These are phyloP conservation scores for Ellobius talpinus DNA, from an alignment of 2,113 vertebrate species.

Conservation along the genomic window DNA sequence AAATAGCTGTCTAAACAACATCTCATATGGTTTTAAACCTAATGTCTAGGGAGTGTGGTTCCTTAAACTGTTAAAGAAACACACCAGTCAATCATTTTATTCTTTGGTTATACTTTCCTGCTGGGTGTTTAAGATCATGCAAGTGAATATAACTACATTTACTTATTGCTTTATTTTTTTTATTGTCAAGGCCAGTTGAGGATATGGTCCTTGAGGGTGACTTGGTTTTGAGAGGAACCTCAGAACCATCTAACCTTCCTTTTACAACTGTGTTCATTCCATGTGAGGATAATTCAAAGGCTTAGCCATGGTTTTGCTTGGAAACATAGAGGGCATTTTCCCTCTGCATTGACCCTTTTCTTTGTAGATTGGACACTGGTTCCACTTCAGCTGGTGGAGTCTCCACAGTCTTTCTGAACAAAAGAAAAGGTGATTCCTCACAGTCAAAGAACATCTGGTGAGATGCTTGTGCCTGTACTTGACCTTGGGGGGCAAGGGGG, in stretches of 20 bases:
- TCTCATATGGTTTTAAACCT: neutral
- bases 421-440: neutral
- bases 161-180: neutral
- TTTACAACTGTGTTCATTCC: neutral
- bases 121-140: neutral
- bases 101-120: neutral
- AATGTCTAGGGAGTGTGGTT: neutral
- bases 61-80: neutral
- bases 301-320: neutral
- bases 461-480: neutral
- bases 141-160: neutral
- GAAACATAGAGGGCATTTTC: neutral
- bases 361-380: neutral
- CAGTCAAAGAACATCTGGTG: neutral
- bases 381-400: neutral
- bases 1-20: neutral
- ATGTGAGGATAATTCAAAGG: neutral
- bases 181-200: neutral
- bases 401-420: neutral
- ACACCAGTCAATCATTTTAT: neutral
- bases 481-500: neutral
- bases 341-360: neutral
- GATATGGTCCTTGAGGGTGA: neutral
- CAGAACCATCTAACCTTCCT: neutral
- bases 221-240: neutral